These are phyloP conservation scores for Saguinus midas DNA, from an alignment of 2,113 vertebrate genomes.

Conservation along the genomic window DNA sequence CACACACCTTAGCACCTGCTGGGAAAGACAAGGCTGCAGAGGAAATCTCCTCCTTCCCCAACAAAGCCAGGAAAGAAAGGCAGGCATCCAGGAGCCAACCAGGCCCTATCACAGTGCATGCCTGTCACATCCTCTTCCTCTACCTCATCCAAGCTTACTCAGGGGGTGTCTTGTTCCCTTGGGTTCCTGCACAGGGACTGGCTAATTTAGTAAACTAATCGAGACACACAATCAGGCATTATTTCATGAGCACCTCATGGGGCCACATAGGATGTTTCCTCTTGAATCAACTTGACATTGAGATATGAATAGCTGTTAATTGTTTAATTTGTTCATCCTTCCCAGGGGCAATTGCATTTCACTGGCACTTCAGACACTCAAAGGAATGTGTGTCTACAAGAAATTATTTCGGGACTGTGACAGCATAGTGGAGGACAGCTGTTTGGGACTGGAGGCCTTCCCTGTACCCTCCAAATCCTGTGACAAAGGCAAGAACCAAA, in stretches of 20 bases:
- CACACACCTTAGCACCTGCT: not conserved
- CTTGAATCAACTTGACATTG: conserved; percentile 46
- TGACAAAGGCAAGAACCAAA: not conserved
- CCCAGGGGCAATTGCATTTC: conserved; percentile 40
- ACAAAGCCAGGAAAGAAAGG: not conserved
- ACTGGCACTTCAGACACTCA: conserved; percentile 46
- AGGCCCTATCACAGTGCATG: rapidly evolving
- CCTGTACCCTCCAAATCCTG: not conserved
- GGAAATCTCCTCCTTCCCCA: no score
- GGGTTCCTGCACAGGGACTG: not conserved
- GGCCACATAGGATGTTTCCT: conserved; percentile 21
- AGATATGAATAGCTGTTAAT: conserved; percentile 67
- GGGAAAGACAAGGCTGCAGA: not conserved
- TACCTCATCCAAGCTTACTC: not conserved
- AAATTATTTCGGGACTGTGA: conserved; percentile 26
- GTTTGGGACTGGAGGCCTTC: not conserved
- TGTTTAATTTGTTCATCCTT: conserved; percentile 62
- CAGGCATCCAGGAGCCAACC: rapidly evolving
- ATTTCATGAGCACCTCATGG: conserved; percentile 42
- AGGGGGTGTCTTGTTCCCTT: not conserved
- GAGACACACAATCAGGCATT: conserved; percentile 2
- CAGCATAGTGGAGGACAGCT: not conserved
- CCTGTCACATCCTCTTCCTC: not conserved
- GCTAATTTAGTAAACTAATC: conserved; percentile 39
- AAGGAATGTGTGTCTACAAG: not conserved